A percentile compares a stretch with the other conserved stretches of the same genome.
phyloP scores from a whole-genome alignment of 2,113 vertebrate genomes.

The Sturnira hondurensis region DNA sequence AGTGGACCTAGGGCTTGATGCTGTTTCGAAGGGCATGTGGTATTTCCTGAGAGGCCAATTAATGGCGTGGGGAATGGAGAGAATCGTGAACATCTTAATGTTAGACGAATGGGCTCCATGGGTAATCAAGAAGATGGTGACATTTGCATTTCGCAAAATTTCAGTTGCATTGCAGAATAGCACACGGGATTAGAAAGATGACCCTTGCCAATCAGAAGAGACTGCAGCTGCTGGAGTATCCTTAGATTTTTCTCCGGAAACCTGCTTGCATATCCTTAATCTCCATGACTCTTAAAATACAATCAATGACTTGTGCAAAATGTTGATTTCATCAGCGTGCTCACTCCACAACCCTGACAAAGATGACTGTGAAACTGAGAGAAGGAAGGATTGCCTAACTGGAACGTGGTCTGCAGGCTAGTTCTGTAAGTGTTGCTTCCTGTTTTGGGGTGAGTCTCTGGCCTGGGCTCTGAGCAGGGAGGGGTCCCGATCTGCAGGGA shows the following conservation, averaged over 20 bases:
- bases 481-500: not conserved
- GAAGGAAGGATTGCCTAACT: not conserved
- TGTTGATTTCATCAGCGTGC: not conserved
- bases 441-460: not conserved
- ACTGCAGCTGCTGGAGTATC: no score
- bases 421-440: not conserved
- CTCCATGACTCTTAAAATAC: no score
- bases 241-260: no score
- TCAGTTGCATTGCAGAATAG: no score
- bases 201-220: no score
- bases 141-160: no score
- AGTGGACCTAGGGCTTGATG: no score
- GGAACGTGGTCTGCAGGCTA: not conserved
- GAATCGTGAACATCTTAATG: not conserved
- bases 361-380: not conserved
- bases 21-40: rapidly evolving
- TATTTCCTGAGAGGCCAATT: not conserved
- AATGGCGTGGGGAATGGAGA: not conserved
- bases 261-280: not conserved
- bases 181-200: no score
- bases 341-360: not conserved
- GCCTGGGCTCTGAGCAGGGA: not conserved
- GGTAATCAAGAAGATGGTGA: not conserved
- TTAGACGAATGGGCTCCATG: rapidly evolving
- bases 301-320: not conserved